A percentile compares a stretch with the other conserved stretches of the same genome.
Evolutionary conservation across 2,797 vertebrate species (phyloP).

Genomic region (Cygnus olor): DNA sequence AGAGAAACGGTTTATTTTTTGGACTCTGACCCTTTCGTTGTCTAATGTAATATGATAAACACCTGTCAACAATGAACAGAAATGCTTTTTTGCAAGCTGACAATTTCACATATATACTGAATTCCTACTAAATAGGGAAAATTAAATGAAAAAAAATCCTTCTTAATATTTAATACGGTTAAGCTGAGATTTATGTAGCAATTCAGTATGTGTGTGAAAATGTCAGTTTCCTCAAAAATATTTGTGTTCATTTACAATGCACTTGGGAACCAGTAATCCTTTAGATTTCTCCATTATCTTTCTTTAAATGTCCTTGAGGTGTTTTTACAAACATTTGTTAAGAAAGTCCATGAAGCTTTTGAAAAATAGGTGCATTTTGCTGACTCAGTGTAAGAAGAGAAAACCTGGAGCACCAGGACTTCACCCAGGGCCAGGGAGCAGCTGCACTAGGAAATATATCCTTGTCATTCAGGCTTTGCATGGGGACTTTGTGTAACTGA

Average conservation of each 20-base stretch:
- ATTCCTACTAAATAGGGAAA: background rate
- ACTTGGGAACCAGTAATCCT: background rate
- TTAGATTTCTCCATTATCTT: background rate
- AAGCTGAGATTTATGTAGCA: background rate
- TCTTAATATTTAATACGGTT: constrained; percentile 8
- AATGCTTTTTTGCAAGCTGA: background rate
- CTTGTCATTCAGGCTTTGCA: background rate
- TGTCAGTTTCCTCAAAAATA: background rate
- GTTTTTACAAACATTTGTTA: background rate
- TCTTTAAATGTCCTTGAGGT: background rate
- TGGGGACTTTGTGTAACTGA: background rate
- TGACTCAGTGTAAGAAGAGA: background rate
- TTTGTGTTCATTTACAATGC: background rate
- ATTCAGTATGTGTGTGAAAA: background rate
- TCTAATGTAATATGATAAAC: background rate
- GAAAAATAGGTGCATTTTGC: background rate
- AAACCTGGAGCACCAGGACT: background rate
- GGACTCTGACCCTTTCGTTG: background rate
- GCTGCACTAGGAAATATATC: background rate
- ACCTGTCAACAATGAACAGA: background rate
- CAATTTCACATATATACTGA: background rate
- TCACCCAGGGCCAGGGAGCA: background rate
- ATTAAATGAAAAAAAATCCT: background rate
- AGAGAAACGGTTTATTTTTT: background rate
- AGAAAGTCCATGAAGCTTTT: background rate